A percentile compares a stretch with the other conserved stretches of the same genome.
Conservation (phyloP, 2,797 vertebrate genomes). For the Siniperca obscura region DNA sequence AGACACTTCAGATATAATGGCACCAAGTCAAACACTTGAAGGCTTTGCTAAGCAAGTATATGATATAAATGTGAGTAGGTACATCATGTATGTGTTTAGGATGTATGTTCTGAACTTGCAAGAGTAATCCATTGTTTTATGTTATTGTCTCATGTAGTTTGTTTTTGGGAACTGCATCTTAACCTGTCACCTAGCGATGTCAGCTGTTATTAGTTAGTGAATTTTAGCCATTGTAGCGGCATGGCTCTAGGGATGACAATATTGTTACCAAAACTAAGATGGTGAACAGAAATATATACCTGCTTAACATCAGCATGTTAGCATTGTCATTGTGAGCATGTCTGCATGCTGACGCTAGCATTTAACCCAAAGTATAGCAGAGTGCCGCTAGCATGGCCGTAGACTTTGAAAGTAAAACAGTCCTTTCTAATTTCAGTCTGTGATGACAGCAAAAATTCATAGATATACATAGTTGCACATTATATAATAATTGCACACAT, state of each 20-base stretch:
- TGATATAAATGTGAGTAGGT: background rate
- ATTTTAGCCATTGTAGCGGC: background rate
- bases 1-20: conserved; percentile 18
- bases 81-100: background rate
- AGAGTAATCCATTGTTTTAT: background rate
- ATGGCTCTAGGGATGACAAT: background rate
- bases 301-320: background rate
- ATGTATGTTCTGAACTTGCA: background rate
- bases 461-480: background rate
- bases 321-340: background rate
- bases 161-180: background rate
- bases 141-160: background rate
- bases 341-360: background rate
- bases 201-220: background rate
- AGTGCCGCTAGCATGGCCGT: background rate
- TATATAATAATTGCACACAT: too few relatives aligned
- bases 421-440: background rate
- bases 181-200: background rate
- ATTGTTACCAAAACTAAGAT: background rate
- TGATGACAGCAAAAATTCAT: background rate
- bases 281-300: too few relatives aligned
- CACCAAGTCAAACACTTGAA: conserved; percentile 12
- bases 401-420: background rate
- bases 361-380: background rate
- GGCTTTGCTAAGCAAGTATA: conserved; percentile 31